Percentiles rank a stretch among this genome's conserved stretches.
These are phyloP conservation scores for Frankliniella fusca DNA, from an alignment of 2,888 invertebrate species.

Conservation along the genomic window DNA sequence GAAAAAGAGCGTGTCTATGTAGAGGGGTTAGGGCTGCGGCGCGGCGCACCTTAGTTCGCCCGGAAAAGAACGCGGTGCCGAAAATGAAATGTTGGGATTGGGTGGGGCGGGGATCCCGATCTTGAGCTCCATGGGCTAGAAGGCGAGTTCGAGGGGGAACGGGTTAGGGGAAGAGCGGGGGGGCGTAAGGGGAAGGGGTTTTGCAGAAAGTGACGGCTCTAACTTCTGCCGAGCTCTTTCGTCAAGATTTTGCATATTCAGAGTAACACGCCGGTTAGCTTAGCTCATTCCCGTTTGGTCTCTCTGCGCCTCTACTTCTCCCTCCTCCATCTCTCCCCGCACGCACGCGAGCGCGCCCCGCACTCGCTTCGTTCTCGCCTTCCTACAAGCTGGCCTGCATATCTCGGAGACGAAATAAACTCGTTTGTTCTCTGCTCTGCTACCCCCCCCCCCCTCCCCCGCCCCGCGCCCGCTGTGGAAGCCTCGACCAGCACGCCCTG, in stretches of 20 bases:
- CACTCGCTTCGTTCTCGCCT: background rate
- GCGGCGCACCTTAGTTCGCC: too few relatives aligned
- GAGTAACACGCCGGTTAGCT: background rate
- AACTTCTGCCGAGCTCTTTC: background rate
- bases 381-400: background rate
- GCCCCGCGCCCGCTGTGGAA: background rate
- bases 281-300: too few relatives aligned
- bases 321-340: too few relatives aligned
- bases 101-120: background rate
- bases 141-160: background rate
- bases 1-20: too few relatives aligned
- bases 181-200: background rate
- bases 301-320: too few relatives aligned
- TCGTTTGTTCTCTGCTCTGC: background rate
- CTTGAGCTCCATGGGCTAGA: background rate
- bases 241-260: conserved; percentile 15
- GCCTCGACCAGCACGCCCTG: background rate
- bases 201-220: background rate
- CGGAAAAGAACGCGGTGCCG: too few relatives aligned
- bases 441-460: background rate
- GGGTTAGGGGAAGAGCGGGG: background rate
- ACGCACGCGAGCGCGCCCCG: background rate
- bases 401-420: conserved; percentile 16
- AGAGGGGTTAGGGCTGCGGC: too few relatives aligned
- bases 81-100: too few relatives aligned